Evolutionary conservation across 2,113 vertebrate species (phyloP), one percentile per base, ranked within the genome.

Genomic region (Lycaon pictus): DNA sequence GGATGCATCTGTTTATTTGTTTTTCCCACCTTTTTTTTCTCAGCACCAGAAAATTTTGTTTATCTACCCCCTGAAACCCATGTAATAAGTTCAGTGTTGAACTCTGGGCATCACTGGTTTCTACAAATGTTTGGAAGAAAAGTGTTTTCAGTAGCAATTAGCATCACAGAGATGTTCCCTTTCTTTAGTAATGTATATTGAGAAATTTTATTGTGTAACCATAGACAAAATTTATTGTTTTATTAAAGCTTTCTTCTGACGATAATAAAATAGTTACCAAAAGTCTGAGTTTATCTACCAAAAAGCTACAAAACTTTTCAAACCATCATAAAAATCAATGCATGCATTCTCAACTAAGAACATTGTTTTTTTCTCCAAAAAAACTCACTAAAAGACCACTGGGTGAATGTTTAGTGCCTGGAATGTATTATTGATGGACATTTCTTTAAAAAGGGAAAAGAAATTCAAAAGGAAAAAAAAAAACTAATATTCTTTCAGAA

Each of bases 121-220:
- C 89, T 82, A 95, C 13, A 97, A 86, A 88, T 88, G 16, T 95
- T 96, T 95, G 37, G n/a, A 93, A 93, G 58, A 94, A 82, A 90
- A 9, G 83, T 58, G 11, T 85, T 96, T 79, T 83, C 35, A 92
- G 12, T 67, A 87, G 32, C 37, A 88, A 51, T 93, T 83, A 96
- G 23, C 27, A 92, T 43, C 58, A 85, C 6, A 76, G 51, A 86
- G 27, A 25, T 67, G 22, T 20, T 53, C 17, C 3, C 29, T 91
- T 88, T 88, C 37, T 93, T 82, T 51, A 63, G 2, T 17, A 95
- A 94, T 67, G 16, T 55, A 56, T 74, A 85, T 84, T 96, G 48
- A 94, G 13, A 85, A 84, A 86, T 56, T 81, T 67, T 91, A 17
- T 81, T 80, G 9, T 19, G 9, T 60, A 96, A 82, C 12, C 19